A percentile compares a stretch with the other conserved stretches of the same genome.
These are phyloP conservation scores for Trematomus bernacchii DNA, from an alignment of 2,797 vertebrate species.

Conservation along the genomic window DNA sequence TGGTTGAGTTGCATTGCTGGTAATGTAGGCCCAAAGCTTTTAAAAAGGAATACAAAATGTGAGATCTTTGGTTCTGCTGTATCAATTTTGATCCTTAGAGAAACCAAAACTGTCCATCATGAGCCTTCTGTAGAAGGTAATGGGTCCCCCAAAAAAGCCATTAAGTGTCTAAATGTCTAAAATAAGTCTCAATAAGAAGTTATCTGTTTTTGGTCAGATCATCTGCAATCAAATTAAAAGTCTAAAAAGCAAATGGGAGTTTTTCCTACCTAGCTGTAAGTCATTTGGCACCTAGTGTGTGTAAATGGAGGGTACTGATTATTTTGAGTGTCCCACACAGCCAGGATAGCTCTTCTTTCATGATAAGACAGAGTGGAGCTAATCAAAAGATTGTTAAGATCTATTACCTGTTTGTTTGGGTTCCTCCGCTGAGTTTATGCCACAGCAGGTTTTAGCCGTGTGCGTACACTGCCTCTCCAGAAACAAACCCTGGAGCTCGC, in stretches of 20 bases:
- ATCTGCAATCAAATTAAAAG: background rate
- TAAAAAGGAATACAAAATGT: too few species aligned
- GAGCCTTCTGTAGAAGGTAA: background rate
- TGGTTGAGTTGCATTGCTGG: too few species aligned
- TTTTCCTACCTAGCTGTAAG: background rate
- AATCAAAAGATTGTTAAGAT: background rate
- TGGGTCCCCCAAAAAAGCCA: background rate
- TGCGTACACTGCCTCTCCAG: slow-evolving; percentile 85
- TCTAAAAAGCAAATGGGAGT: background rate
- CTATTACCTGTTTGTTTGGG: background rate
- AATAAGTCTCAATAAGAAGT: background rate
- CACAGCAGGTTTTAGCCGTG: slow-evolving; percentile 88
- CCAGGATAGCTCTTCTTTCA: background rate
- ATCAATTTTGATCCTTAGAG: too few species aligned
- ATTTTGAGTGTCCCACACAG: background rate
- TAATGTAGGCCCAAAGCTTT: too few species aligned
- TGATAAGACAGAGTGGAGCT: slow-evolving; percentile 33
- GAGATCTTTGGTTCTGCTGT: too few species aligned
- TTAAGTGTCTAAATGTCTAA: background rate
- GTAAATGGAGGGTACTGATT: slow-evolving; percentile 27
- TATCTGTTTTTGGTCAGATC: background rate
- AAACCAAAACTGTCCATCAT: too few species aligned
- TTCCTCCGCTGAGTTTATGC: slow-evolving; percentile 59
- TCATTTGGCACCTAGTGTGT: slow-evolving; percentile 10
- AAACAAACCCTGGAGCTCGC: slow-evolving; percentile 81